Evolutionary conservation across 2,113 vertebrate species (phyloP).

Genomic region (Cygnus buccinator): DNA sequence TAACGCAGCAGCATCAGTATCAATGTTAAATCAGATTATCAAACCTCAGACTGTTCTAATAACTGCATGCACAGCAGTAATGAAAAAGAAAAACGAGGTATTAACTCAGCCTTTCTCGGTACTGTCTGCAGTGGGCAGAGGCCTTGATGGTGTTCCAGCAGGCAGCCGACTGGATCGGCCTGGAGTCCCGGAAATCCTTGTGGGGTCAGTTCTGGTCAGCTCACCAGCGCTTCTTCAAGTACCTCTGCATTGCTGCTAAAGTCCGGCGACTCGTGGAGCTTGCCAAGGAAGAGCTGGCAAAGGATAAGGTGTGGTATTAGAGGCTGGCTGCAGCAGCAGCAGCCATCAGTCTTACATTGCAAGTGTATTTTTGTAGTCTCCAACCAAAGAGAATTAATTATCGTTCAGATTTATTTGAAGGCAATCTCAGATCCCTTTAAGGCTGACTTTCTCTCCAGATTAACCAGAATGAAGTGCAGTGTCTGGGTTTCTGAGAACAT

Average conservation of each 20-base stretch:
- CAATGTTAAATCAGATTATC: background rate
- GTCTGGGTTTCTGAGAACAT: fast-evolving
- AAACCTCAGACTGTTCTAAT: background rate
- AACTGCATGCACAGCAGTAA: background rate
- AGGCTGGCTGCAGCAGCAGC: background rate
- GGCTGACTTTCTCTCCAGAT: background rate
- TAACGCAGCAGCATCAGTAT: background rate
- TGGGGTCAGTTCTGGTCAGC: conserved; percentile 99
- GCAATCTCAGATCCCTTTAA: background rate
- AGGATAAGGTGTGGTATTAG: conserved; percentile 85
- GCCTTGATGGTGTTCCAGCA: conserved; percentile 90
- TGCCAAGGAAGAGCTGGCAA: conserved; percentile 87
- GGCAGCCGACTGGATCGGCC: conserved; percentile 87
- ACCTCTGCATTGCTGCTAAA: conserved; percentile 96
- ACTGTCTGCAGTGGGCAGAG: conserved; percentile 88
- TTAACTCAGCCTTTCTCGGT: background rate
- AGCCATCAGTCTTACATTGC: fast-evolving
- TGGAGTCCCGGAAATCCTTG: conserved; percentile 93
- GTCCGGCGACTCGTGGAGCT: conserved; percentile 92
- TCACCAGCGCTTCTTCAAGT: conserved; percentile 99
- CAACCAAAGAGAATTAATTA: background rate
- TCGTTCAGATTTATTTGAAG: background rate
- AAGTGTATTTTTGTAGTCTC: background rate
- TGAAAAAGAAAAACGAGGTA: background rate
- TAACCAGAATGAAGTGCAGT: background rate